Evolutionary conservation across 1,140 invertebrate genomes (phyloP), one percentile per base, ranked within the genome.

Genomic region (Oscheius sp.): DNA sequence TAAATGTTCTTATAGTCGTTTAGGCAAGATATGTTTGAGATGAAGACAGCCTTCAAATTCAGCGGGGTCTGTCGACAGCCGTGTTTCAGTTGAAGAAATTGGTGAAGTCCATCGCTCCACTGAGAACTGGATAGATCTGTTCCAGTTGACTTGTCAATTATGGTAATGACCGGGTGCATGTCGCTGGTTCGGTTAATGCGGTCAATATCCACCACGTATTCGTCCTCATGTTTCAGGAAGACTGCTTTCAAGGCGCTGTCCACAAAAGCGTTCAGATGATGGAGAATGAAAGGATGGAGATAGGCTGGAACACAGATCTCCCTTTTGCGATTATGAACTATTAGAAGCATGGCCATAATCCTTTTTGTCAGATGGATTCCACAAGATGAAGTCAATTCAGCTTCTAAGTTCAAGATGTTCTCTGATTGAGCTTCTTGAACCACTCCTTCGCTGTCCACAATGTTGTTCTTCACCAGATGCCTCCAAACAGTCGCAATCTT

Each of bases 81-180:
- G 61, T 86, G 85, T 68, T 86, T 86, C 1, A 86, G 73, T 67
- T 86, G 85, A 1, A 86, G 68, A 65, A 86, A 86, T 63, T 86
- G 86, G 65, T 86, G 85, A 0, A 86, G 65, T 1, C 77, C 86
- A 42, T 85, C 80, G 36, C 79, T 80, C 85, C 85, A 87, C 65
- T 86, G 83, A 15, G 81, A 81, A 58, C 79, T 85, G 1, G 71
- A 36, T 67, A 83, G 72, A 55, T 84, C 84, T n/a, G 82, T 82
- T 23, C 86, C 86, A 7, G 86, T 87, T 63, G 85, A 84, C n/a
- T 70, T 73, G 67, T 85, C 84, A 0, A 86, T 58, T 20, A 86
- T 82, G 2, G 71, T 80, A 29, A 74, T 34, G 2, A 26, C 38
- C 4, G 34, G 26, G n/a, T 67, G 20, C 7, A 63, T 20, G 34